A percentile compares a stretch with the other conserved stretches of the same genome.
Evolutionary conservation across 2,888 invertebrate genomes (phyloP).

Genomic region (Yponomeuta plumbellus): DNA sequence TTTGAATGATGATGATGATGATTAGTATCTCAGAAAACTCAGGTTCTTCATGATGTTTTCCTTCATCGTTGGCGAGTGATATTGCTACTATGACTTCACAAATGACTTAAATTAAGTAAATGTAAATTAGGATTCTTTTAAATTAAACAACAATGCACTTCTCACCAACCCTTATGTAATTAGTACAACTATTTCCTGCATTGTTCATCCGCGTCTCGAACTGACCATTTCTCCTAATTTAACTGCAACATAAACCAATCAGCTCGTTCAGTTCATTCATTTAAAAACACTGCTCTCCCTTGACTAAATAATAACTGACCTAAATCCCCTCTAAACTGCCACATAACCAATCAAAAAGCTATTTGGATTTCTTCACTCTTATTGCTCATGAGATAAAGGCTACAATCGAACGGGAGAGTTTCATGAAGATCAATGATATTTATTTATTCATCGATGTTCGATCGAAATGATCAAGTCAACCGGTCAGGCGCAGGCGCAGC

Average conservation of each 20-base stretch:
- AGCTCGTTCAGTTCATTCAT: no score
- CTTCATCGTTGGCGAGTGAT: no score
- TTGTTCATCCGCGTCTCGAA: background rate
- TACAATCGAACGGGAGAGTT: background rate
- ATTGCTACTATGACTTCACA: no score
- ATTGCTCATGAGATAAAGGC: background rate
- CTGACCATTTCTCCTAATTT: background rate
- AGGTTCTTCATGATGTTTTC: no score
- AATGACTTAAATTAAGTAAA: no score
- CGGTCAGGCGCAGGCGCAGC: conserved; percentile 22
- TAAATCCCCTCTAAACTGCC: background rate
- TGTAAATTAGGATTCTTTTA: no score
- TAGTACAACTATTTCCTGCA: no score
- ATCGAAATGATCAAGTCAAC: background rate
- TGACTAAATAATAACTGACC: background rate
- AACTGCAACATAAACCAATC: background rate
- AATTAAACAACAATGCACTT: no score
- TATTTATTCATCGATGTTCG: background rate
- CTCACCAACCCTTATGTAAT: no score
- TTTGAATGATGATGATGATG: no score
- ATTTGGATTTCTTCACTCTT: background rate
- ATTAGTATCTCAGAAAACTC: no score
- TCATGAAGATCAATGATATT: background rate
- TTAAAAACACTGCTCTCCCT: background rate
- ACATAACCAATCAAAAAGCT: background rate